phyloP scores from a whole-genome alignment of 2,888 invertebrate species.

The Xanthostigma xanthostigma region DNA sequence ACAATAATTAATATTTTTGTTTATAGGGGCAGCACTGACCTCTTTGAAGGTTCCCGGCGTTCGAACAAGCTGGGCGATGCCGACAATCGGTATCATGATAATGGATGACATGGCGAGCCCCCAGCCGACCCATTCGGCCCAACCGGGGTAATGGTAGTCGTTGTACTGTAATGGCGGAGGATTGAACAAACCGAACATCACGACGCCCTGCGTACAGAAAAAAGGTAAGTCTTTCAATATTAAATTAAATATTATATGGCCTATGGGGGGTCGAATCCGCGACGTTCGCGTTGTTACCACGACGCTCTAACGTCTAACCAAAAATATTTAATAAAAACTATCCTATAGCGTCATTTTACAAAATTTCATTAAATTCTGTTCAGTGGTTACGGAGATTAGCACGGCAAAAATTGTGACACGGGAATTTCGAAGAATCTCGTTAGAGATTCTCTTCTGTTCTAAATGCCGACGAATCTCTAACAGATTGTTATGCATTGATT shows the following conservation, averaged over 20 bases:
- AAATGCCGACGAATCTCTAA: no score
- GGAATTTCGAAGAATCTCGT: no score
- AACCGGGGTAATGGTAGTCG: slow-evolving; percentile 50
- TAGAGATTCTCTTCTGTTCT: no score
- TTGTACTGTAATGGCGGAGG: slow-evolving; percentile 51
- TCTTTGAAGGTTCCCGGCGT: slow-evolving; percentile 52
- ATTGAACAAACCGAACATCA: slow-evolving; percentile 47
- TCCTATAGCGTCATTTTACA: no score
- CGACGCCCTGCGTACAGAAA: slow-evolving; percentile 38
- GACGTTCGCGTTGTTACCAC: no score
- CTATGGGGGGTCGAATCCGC: no score
- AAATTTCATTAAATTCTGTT: no score
- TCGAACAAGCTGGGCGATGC: slow-evolving; percentile 42
- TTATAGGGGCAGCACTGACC: slow-evolving; percentile 28
- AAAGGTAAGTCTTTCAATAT: not conserved
- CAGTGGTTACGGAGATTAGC: no score
- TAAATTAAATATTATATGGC: slow-evolving; percentile 23
- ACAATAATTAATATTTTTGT: not conserved
- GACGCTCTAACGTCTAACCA: no score
- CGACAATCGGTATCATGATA: slow-evolving; percentile 54
- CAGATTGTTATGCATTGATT: no score
- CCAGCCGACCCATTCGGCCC: slow-evolving; percentile 61
- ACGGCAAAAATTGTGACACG: no score
- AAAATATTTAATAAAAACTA: no score
- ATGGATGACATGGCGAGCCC: slow-evolving; percentile 57